Evolutionary conservation across 2,888 invertebrate species (phyloP).

Genomic region (Drosophila austrosaltans): DNA sequence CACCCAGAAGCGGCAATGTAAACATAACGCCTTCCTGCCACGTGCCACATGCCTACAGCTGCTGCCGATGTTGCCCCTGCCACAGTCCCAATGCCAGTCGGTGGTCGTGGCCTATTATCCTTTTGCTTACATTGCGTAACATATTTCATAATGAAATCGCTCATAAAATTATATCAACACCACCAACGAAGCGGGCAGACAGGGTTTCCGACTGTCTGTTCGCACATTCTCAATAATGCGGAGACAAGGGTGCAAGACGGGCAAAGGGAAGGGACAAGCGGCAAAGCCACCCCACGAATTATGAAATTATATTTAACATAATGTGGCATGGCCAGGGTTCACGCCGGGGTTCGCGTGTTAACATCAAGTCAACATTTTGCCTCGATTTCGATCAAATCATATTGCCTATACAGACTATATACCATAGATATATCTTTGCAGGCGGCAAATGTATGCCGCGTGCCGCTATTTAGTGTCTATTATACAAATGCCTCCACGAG

Average conservation of each 20-base stretch:
- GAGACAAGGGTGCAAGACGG: too few species aligned
- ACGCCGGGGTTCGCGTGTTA: constrained; percentile 51
- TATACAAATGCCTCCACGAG: constrained; percentile 76
- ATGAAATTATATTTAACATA: constrained; percentile 84
- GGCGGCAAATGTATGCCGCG: constrained; percentile 79
- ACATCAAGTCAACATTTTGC: constrained; percentile 76
- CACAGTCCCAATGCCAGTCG: constrained; percentile 14
- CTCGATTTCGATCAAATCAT: constrained; percentile 57
- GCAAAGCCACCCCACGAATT: constrained; percentile 80
- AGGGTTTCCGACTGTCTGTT: constrained; percentile 23
- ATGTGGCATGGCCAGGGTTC: constrained; percentile 55
- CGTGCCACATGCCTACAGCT: constrained; percentile 52
- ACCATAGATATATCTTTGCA: constrained; percentile 18
- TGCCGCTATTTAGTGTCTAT: constrained; percentile 83
- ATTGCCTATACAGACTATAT: constrained; percentile 41
- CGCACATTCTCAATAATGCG: constrained; percentile 57
- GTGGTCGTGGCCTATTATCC: constrained; percentile 36
- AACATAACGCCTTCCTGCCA: constrained; percentile 83
- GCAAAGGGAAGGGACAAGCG: constrained; percentile 30
- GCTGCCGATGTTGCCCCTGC: not conserved
- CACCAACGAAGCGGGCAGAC: constrained; percentile 37
- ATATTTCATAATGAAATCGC: constrained; percentile 79
- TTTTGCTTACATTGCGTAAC: constrained; percentile 60
- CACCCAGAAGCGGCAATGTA: constrained; percentile 61
- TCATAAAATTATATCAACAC: constrained; percentile 81